Conservation (phyloP, 2,113 vertebrate species). For the Phalacrocorax brasilianus region DNA sequence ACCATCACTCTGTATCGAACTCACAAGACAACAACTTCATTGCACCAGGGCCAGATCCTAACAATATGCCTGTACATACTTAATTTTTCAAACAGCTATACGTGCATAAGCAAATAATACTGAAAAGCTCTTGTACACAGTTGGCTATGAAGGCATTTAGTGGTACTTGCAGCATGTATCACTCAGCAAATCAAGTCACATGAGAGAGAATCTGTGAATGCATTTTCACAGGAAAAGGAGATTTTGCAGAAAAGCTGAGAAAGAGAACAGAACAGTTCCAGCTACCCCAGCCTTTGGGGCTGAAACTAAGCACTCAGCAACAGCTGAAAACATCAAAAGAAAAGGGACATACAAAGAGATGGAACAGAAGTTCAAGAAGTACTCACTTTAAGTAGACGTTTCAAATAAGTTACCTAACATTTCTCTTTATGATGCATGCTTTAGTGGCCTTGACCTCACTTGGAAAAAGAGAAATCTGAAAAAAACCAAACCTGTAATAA, state of each 20-base stretch:
- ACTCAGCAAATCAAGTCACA: not conserved
- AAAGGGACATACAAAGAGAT: not conserved
- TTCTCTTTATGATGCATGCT: not conserved
- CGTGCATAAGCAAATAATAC: slow-evolving; percentile 18
- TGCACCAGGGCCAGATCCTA: not conserved
- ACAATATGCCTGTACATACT: slow-evolving; percentile 4
- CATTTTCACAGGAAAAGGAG: not conserved
- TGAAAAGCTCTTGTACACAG: not conserved
- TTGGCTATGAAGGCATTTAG: not conserved
- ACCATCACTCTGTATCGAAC: not conserved
- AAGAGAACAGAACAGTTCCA: not conserved
- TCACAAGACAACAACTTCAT: not conserved
- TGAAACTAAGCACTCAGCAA: not conserved
- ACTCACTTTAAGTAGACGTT: not conserved
- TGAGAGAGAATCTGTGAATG: not conserved
- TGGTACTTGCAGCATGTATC: not conserved
- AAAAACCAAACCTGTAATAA: not conserved
- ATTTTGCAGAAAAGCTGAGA: slow-evolving; percentile 1
- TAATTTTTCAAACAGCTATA: not conserved
- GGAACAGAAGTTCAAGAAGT: not conserved
- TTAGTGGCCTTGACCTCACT: not conserved
- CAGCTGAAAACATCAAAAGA: not conserved
- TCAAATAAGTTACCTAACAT: not conserved
- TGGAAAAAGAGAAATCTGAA: not conserved
- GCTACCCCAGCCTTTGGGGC: not conserved